phyloP scores from a whole-genome alignment of 2,113 vertebrate species.

The Tragelaphus imberbis region DNA sequence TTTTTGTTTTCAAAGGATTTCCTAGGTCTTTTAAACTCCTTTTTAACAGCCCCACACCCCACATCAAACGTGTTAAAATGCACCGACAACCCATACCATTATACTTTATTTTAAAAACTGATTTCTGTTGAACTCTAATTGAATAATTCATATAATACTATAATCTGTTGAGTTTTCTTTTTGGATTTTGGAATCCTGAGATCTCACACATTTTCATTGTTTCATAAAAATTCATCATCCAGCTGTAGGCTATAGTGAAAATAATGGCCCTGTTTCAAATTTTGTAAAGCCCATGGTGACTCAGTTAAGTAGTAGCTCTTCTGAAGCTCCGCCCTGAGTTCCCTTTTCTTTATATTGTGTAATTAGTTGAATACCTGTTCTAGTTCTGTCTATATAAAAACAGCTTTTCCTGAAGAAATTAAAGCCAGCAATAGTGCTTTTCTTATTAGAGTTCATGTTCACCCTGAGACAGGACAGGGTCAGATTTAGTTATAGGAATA shows the following conservation, averaged over 20 bases:
- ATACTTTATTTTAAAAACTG: neutral
- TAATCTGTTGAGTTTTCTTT: neutral
- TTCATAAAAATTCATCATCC: neutral
- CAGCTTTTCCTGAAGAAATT: neutral
- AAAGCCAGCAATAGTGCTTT: neutral
- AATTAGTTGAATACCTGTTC: neutral
- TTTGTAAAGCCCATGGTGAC: neutral
- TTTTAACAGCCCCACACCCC: neutral
- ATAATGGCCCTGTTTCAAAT: neutral
- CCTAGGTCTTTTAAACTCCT: neutral
- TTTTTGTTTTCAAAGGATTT: neutral
- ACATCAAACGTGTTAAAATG: neutral
- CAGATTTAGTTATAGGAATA: neutral
- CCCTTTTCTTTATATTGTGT: neutral
- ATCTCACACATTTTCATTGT: neutral
- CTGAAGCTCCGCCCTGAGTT: neutral
- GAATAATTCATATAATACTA: neutral
- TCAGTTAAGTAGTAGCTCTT: neutral
- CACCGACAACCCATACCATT: neutral
- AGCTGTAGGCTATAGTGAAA: neutral
- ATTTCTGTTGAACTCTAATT: neutral
- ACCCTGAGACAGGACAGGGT: neutral
- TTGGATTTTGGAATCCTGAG: neutral
- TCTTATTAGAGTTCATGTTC: neutral
- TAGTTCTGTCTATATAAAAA: neutral